Conservation (phyloP, 2,888 invertebrate genomes). For the Eupelmus urozonus region DNA sequence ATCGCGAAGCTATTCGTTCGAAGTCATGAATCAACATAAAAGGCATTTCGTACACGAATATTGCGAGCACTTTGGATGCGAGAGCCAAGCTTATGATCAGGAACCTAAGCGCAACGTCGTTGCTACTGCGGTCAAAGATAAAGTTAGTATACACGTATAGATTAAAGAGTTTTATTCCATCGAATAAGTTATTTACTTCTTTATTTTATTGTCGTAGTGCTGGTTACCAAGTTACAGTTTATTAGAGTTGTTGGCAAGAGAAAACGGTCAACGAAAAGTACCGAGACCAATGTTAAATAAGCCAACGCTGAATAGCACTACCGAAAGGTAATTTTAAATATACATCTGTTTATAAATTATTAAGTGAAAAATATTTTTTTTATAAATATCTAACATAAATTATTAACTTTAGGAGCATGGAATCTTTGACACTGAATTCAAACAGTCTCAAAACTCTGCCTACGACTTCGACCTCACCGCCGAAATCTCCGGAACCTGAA, state of each 20-base stretch:
- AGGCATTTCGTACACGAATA: constrained; percentile 95
- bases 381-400: constrained; percentile 15
- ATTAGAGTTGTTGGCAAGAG: constrained; percentile 88
- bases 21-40: constrained; percentile 95
- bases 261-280: constrained; percentile 88
- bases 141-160: constrained; percentile 77
- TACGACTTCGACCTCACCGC: constrained; percentile 61
- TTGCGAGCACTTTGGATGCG: constrained; percentile 95
- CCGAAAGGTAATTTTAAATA: constrained; percentile 65
- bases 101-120: constrained; percentile 97
- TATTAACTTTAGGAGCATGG: constrained; percentile 71
- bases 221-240: constrained; percentile 94
- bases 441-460: constrained; percentile 66
- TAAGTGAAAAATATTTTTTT: not conserved
- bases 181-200: not conserved
- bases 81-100: constrained; percentile 95
- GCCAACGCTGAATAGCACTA: constrained; percentile 65
- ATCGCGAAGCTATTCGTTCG: constrained; percentile 91
- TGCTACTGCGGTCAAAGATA: constrained; percentile 90
- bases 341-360: not conserved
- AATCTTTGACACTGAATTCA: constrained; percentile 70
- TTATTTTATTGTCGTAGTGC: constrained; percentile 79
- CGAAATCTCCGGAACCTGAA: constrained; percentile 71
- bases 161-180: constrained; percentile 12
- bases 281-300: constrained; percentile 83